Evolutionary conservation across 2,888 invertebrate species (phyloP), one percentile per base, ranked within the genome.

Genomic region (Lasioglossum vierecki): DNA sequence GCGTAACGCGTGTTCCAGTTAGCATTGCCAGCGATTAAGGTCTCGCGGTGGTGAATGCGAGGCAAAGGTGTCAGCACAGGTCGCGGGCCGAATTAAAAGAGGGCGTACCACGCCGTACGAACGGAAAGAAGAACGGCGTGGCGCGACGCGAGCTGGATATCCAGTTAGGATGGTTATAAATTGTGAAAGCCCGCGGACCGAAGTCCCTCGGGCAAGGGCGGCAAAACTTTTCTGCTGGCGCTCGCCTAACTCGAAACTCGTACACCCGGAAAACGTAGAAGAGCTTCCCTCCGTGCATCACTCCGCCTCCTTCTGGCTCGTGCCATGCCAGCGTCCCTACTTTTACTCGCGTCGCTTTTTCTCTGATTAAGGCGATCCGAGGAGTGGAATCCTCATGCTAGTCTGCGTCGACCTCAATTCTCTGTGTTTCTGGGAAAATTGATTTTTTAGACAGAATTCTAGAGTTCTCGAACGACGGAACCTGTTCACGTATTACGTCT

Each of bases 81-180:
- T 73, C 79, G 75, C 68, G 57, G 70, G 72, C 44, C 60, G 83
- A 79, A 84, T 88, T 87, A 88, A 86, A 88, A 77, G 68, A 76
- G 9, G 63, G 75, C 79, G 82, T 81, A 84, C 11, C 57, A 79
- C 77, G 81, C 80, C 83, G 82, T 53, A 81, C 71, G 79, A 82
- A 90, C 88, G 87, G 83, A 88, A 89, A 70, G 90, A 90, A 86
- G 90, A 89, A 86, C 82, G 82, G 22, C 22, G 26, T 15, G 30
- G 63, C n/a, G 41, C 80, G 68, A 79, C 78, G 91, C 88, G 90
- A 88, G 91, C 91, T 92, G 91, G 91, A 93, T n/a, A 57, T 94
- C 93, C 93, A 92, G 93, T 94, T 93, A 93, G 93, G 89, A 88
- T 85, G 92, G 92, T 93, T 93, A 93, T 93, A 94, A 93, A 94